Evolutionary conservation across 2,113 vertebrate genomes (phyloP).

Genomic region (cattle (Bos taurus)): DNA sequence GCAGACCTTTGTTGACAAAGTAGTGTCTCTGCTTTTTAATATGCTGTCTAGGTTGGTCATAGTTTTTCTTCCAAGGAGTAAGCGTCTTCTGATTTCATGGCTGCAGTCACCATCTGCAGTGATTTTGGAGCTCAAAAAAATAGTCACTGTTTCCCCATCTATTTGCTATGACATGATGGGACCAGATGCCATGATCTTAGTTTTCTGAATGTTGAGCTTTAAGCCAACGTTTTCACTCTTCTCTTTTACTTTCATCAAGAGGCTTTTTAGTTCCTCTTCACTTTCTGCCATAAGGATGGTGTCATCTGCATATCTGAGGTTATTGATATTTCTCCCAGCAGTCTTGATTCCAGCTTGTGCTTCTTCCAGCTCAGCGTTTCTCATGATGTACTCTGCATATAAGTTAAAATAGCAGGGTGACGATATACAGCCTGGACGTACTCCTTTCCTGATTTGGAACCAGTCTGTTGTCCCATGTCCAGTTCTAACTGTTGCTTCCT

Average conservation of each 20-base stretch:
- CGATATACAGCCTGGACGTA: rapidly evolving
- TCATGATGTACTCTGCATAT: neutral
- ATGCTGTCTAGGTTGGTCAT: neutral
- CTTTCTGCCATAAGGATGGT: neutral
- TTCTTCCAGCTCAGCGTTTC: neutral
- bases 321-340: neutral
- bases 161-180: neutral
- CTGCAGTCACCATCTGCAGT: neutral
- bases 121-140: neutral
- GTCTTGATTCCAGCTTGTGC: neutral
- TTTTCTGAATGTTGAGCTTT: neutral
- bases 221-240: neutral
- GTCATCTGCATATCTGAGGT: neutral
- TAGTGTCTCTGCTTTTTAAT: neutral
- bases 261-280: neutral
- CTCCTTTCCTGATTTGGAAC: neutral
- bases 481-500: neutral
- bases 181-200: neutral
- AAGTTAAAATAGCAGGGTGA: neutral
- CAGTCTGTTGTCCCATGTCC: neutral
- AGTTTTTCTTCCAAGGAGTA: neutral
- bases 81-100: neutral
- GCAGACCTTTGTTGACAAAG: neutral
- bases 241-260: neutral
- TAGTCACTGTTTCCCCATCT: neutral